Conservation (phyloP, 2,113 vertebrate genomes). For the Scomber scombrus region DNA sequence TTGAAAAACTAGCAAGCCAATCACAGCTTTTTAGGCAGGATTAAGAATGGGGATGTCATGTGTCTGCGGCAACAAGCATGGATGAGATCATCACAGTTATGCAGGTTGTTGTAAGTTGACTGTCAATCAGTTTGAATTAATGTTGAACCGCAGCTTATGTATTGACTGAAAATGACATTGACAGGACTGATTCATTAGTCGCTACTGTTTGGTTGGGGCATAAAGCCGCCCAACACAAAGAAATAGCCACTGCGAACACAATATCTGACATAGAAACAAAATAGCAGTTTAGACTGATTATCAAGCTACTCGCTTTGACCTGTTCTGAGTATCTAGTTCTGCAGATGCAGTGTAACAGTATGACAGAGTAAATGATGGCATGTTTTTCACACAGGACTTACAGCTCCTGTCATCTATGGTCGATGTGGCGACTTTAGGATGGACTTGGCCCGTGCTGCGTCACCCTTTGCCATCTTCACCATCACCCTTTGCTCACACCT, state of each 20-base stretch:
- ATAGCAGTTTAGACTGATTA: background rate
- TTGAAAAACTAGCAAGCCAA: too few relatives aligned
- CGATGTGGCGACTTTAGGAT: slow-evolving; percentile 40
- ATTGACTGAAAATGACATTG: too few relatives aligned
- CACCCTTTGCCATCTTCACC: slow-evolving; percentile 57
- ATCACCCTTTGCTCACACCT: slow-evolving; percentile 61
- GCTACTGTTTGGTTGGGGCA: background rate
- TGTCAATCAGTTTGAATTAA: too few relatives aligned
- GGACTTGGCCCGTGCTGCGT: slow-evolving; percentile 53
- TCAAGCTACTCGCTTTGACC: background rate
- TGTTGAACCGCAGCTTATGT: background rate
- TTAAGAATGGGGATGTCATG: too few relatives aligned
- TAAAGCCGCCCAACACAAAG: background rate
- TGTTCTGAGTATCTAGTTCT: background rate
- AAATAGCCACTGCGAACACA: too few relatives aligned
- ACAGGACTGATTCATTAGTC: background rate
- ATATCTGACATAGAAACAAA: background rate
- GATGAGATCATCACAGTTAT: too few relatives aligned
- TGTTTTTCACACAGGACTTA: slow-evolving; percentile 23
- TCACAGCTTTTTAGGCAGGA: background rate
- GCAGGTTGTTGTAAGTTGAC: too few relatives aligned
- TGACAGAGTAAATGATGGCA: background rate
- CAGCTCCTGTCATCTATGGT: slow-evolving; percentile 57
- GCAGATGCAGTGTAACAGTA: slow-evolving; percentile 1
- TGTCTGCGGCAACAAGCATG: background rate